phyloP scores from a whole-genome alignment of 92 coral and sea anemone genomes.

The Chrysogorgia sp. region DNA sequence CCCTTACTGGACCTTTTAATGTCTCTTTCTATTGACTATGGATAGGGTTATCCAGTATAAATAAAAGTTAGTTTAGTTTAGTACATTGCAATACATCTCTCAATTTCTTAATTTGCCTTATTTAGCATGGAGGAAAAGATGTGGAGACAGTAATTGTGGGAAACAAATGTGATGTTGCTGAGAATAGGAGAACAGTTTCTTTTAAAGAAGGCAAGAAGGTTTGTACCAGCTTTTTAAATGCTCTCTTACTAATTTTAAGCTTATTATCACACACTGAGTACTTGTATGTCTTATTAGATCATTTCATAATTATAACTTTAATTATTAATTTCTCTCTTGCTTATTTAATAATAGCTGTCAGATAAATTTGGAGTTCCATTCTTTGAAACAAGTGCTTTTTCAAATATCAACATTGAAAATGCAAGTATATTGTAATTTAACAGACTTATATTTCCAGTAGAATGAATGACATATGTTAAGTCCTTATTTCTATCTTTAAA shows the following conservation, averaged over 20 bases:
- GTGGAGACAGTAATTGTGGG: constrained; percentile 84
- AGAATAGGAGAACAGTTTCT: constrained; percentile 83
- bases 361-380: constrained; percentile 83
- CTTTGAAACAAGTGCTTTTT: constrained; percentile 97
- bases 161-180: constrained; percentile 88
- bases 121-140: constrained; percentile 90
- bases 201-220: constrained; percentile 87
- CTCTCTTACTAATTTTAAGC: too few species aligned
- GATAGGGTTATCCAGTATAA: too few species aligned
- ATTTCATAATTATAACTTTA: neutral
- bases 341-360: constrained; percentile 82
- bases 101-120: neutral
- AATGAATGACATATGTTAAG: too few species aligned
- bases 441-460: too few species aligned
- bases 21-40: too few species aligned
- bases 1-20: too few species aligned
- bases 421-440: constrained; percentile 53
- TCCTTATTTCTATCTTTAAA: neutral
- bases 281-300: too few species aligned
- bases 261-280: too few species aligned
- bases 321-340: neutral
- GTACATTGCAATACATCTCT: too few species aligned
- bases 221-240: neutral
- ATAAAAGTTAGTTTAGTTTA: neutral
- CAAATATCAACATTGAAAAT: constrained; percentile 89